phyloP scores from a whole-genome alignment of 2,888 invertebrate species.

The Trimorus sp. region DNA sequence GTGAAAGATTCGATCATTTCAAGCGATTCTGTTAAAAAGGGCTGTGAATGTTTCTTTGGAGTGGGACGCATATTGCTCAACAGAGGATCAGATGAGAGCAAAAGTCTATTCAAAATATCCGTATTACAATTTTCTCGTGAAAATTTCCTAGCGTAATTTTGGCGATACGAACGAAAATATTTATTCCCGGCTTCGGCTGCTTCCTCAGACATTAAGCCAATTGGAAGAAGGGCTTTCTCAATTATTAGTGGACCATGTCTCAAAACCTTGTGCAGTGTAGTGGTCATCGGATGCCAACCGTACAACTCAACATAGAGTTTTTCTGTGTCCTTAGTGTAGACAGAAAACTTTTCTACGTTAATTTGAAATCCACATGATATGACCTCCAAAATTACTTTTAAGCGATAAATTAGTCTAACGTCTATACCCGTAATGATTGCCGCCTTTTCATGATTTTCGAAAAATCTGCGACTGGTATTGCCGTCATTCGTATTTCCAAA shows the following conservation, averaged over 20 bases:
- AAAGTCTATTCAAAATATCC: constrained; percentile 1
- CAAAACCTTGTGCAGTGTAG: constrained; percentile 5
- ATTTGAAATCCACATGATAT: constrained; percentile 62
- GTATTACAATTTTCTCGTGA: background rate
- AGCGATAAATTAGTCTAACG: constrained; percentile 69
- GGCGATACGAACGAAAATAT: background rate
- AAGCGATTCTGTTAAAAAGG: too few relatives aligned
- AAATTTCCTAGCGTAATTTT: background rate
- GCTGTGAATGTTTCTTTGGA: too few relatives aligned
- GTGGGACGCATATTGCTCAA: too few relatives aligned
- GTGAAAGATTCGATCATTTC: too few relatives aligned
- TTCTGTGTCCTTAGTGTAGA: constrained; percentile 34
- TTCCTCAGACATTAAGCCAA: constrained; percentile 1
- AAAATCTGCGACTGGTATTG: constrained; percentile 71
- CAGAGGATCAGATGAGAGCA: too few relatives aligned
- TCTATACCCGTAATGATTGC: constrained; percentile 74
- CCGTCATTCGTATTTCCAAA: constrained; percentile 74
- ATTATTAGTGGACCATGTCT: background rate
- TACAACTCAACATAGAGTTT: constrained; percentile 71
- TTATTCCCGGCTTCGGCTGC: constrained; percentile 7
- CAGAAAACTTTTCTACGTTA: constrained; percentile 65
- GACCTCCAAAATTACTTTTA: constrained; percentile 73
- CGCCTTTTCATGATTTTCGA: constrained; percentile 69
- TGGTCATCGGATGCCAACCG: constrained; percentile 66
- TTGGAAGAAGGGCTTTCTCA: background rate